phyloP scores from a whole-genome alignment of 2,888 invertebrate genomes.

The Eristalis pertinax region DNA sequence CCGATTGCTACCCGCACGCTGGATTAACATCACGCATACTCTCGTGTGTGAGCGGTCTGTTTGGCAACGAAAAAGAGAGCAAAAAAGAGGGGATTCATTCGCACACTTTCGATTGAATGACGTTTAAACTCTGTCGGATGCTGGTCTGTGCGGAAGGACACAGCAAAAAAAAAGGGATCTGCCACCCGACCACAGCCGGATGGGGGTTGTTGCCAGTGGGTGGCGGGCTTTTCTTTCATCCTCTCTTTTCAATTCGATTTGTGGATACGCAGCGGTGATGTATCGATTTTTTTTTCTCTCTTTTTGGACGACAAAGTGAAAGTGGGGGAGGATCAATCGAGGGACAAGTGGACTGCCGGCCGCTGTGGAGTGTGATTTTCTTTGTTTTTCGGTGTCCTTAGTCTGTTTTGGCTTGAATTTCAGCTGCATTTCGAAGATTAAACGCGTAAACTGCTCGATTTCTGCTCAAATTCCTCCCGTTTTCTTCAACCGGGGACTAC shows the following conservation, averaged over 20 bases:
- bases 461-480: too few relatives aligned
- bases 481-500: too few relatives aligned
- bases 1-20: slow-evolving; percentile 42
- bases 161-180: background rate
- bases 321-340: background rate
- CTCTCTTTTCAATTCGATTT: background rate
- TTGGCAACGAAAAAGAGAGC: background rate
- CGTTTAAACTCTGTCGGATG: slow-evolving; percentile 20
- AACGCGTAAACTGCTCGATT: too few relatives aligned
- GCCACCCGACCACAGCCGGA: background rate
- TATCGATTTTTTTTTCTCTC: background rate
- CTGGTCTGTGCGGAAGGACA: background rate
- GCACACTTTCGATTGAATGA: slow-evolving; percentile 14
- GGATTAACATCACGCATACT: background rate
- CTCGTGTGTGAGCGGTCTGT: background rate
- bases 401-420: too few relatives aligned
- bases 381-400: background rate
- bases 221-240: background rate
- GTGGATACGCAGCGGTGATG: background rate
- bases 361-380: background rate
- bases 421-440: too few relatives aligned
- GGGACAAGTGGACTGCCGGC: background rate
- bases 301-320: background rate
- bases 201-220: background rate
- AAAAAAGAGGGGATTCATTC: background rate